A percentile compares a stretch with the other conserved stretches of the same genome.
Evolutionary conservation across 2,888 invertebrate genomes (phyloP).

Genomic region (Eledone cirrhosa): DNA sequence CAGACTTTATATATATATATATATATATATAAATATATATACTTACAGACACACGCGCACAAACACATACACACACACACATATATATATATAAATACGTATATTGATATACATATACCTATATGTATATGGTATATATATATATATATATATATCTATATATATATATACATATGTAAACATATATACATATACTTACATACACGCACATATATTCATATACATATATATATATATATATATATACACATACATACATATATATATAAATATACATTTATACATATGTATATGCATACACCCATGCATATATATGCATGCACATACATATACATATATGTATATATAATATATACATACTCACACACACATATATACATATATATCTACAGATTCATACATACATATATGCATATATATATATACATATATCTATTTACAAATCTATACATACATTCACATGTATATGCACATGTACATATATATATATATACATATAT

Average conservation of each 20-base stretch:
- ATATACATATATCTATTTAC: conserved; percentile 1
- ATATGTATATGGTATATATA: too few relatives aligned
- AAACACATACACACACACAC: not conserved
- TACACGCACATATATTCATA: not conserved
- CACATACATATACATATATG: not conserved
- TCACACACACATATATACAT: not conserved
- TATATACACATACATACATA: not conserved
- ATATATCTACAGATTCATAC: not conserved
- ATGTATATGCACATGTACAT: not conserved
- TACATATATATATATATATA: not conserved
- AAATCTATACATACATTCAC: not conserved
- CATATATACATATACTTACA: not conserved
- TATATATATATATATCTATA: not conserved
- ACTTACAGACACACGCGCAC: not conserved
- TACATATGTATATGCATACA: not conserved
- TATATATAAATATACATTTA: not conserved
- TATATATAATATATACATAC: conserved; percentile 6
- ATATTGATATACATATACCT: not conserved
- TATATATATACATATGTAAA: not conserved
- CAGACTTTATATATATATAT: not conserved
- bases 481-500: not conserved
- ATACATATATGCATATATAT: conserved; percentile 8
- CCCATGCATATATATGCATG: not conserved
- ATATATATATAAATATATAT: not conserved
- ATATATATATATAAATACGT: not conserved